Base-by-base conservation (phyloP, 2,113 vertebrate genomes). In the Cisticola juncidis region DNA sequence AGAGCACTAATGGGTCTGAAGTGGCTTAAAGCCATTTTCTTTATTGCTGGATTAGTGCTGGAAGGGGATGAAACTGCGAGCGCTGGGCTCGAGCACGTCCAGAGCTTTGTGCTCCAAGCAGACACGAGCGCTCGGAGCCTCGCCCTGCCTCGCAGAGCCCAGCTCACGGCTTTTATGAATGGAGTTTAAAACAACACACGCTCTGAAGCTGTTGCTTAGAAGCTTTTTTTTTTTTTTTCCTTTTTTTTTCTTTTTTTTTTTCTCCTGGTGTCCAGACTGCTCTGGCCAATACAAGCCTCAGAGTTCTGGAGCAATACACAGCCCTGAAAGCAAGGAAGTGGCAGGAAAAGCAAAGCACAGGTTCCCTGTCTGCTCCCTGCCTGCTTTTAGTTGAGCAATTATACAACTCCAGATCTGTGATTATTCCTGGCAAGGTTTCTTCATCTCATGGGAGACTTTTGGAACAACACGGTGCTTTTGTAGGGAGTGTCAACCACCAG, bases 141-240 rank as follows among this genome's bases (percentile, higher is more conserved):
- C 2, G 1, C 68, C 82, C 82, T 5, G 72, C 54, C 82, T 35
- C 7, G 0, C 68, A 44, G 58, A 25, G 85, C 70, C 31, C 47
- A 1, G 56, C 54, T 56, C 77, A 19, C 86, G 61, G 83, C 91
- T 94, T 96, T 94, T 97, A 94, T 96, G 95, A 97, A 97, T 97
- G 92, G 91, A 94, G n/a, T 68, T 72, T 4, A 86, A 94, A 97
- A 81, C 93, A 91, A 68, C 86, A 94, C 84, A 92, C 2, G 14
- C 51, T 25, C 20, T 31, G 35, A 86, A 89, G 65, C 78, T 92
- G 83, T 84, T 91, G 44, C 88, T 92, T 83, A 90, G 89, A 91
- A 91, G 84, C 22, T 16, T 58, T 51, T 53, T 77, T 60, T 69
- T 79, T 38, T 38, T 38, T 38, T 38, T n/a, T n/a, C n/a, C n/a